Percentiles rank a stretch among this genome's conserved stretches.
Conservation (phyloP, 2,888 invertebrate genomes). For the Pseudolycoriella hygida region DNA sequence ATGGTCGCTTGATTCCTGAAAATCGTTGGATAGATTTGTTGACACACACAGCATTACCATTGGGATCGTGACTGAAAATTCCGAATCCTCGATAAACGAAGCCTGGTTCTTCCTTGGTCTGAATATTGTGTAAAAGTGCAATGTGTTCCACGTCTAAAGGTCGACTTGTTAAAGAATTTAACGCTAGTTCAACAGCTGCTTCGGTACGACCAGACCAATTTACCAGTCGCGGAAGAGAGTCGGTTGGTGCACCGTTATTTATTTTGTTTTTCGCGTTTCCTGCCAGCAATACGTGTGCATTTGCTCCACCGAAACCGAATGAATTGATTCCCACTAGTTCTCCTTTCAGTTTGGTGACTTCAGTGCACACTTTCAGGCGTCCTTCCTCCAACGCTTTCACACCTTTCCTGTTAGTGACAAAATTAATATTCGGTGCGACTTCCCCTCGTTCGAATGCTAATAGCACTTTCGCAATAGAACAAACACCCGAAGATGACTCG, state of each 20-base stretch:
- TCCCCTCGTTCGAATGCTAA: constrained; percentile 63
- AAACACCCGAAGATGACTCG: constrained; percentile 71
- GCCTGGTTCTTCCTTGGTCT: constrained; percentile 36
- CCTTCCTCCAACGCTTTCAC: constrained; percentile 44
- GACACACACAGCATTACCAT: constrained; percentile 20
- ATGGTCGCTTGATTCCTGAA: constrained; percentile 44
- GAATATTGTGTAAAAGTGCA: constrained; percentile 39
- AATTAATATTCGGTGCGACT: constrained; percentile 79
- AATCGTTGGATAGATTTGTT: constrained; percentile 38
- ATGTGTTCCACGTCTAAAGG: constrained; percentile 44
- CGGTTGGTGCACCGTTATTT: constrained; percentile 40
- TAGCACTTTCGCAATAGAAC: constrained; percentile 63
- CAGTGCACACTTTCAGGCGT: constrained; percentile 52
- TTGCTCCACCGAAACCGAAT: constrained; percentile 87
- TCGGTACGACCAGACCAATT: constrained; percentile 65
- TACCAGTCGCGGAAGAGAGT: constrained; percentile 53
- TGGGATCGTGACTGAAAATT: constrained; percentile 25
- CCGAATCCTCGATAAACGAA: constrained; percentile 50
- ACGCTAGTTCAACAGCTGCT: constrained; percentile 45
- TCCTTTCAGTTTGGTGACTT: constrained; percentile 47
- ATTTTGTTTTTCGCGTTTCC: constrained; percentile 17
- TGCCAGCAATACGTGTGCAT: constrained; percentile 38
- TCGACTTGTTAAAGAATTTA: constrained; percentile 42
- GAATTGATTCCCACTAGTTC: constrained; percentile 73
- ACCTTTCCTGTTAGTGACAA: constrained; percentile 38